These are phyloP conservation scores for Armadillidium nasatum DNA, from an alignment of 1,140 invertebrate species.

Conservation along the genomic window DNA sequence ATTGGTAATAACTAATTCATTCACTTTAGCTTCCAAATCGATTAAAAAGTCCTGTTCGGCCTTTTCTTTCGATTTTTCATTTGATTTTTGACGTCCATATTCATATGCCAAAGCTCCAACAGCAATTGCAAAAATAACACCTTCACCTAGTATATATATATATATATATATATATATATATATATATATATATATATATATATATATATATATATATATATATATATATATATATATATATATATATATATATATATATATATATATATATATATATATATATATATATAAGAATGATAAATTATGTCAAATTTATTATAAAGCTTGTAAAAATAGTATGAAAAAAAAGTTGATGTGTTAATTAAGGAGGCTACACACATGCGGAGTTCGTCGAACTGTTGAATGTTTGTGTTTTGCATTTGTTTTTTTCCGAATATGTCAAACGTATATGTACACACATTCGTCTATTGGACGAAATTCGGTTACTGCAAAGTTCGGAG, in stretches of 20 bases:
- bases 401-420: too few species aligned
- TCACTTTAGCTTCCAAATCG: neutral
- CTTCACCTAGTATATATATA: neutral
- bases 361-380: too few species aligned
- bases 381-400: too few species aligned
- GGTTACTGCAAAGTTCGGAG: too few species aligned
- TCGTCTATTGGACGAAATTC: too few species aligned
- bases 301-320: too few species aligned
- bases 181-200: conserved; percentile 13
- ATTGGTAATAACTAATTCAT: neutral
- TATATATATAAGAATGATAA: too few species aligned
- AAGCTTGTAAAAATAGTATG: too few species aligned
- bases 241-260: conserved; percentile 12
- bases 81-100: neutral
- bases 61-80: neutral
- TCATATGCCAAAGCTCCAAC: neutral
- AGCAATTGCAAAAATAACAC: neutral
- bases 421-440: too few species aligned
- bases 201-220: conserved; percentile 10
- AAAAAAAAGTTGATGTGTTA: too few species aligned
- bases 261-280: neutral
- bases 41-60: neutral
- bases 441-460: too few species aligned
- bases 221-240: conserved; percentile 4
- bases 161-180: conserved; percentile 13